These are phyloP conservation scores for Cherax quadricarinatus DNA, from an alignment of 1,140 invertebrate species.

Conservation along the genomic window DNA sequence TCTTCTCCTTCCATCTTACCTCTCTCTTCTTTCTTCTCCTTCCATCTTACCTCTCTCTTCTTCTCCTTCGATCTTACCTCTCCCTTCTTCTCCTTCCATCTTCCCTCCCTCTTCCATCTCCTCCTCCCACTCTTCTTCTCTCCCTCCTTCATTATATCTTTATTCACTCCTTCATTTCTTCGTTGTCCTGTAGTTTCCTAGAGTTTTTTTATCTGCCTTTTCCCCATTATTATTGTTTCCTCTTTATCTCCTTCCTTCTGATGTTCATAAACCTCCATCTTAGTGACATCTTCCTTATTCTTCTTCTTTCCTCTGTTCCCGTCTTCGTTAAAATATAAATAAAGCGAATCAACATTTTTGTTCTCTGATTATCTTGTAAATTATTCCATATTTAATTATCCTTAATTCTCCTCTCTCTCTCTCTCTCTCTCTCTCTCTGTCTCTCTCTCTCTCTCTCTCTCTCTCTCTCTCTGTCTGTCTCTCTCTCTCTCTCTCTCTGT, in stretches of 20 bases:
- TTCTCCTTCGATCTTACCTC: not conserved
- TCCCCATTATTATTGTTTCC: not conserved
- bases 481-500: constrained; percentile 14
- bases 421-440: not conserved
- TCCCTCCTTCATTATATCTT: no score
- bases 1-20: not conserved
- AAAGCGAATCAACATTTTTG: not conserved
- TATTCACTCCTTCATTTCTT: not conserved
- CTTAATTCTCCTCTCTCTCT: not conserved
- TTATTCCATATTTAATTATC: not conserved
- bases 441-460: constrained; percentile 16
- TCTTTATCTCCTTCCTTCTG: not conserved
- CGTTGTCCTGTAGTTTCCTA: not conserved
- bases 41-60: not conserved
- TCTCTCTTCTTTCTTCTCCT: not conserved
- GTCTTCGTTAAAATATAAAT: not conserved
- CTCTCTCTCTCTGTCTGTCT: not conserved
- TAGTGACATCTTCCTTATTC: not conserved
- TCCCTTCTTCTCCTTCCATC: not conserved
- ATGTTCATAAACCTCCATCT: no score
- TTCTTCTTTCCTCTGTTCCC: not conserved
- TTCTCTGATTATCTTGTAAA: not conserved
- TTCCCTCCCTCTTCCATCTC: not conserved
- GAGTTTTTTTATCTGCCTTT: not conserved
- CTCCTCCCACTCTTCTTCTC: no score